Conservation (phyloP, 1,140 invertebrate species). For the Caerostris extrusa region DNA sequence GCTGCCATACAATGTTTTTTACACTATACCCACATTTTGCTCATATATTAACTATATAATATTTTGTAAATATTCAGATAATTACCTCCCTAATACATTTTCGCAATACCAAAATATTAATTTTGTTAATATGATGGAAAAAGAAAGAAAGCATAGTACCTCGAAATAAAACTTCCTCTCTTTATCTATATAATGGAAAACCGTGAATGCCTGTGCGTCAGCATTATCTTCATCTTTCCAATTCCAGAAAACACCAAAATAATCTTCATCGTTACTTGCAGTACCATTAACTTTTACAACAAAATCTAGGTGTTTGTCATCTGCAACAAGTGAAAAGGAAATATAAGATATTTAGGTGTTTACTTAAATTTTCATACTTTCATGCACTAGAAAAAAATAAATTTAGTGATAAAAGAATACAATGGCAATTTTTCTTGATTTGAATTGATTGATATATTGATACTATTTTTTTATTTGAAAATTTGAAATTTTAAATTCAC, state of each 20-base stretch:
- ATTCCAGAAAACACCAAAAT: constrained; percentile 20
- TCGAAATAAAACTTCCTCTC: constrained; percentile 51
- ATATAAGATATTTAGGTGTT: background rate
- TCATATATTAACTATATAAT: too few species aligned
- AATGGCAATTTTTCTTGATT: too few species aligned
- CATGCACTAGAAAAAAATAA: too few species aligned
- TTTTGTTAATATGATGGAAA: background rate
- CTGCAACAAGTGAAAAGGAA: constrained; percentile 14
- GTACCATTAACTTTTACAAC: constrained; percentile 43
- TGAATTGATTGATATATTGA: too few species aligned
- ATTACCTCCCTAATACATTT: too few species aligned
- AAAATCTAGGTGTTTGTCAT: constrained; percentile 51
- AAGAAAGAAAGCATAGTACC: background rate
- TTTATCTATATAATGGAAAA: background rate
- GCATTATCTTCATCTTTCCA: constrained; percentile 52
- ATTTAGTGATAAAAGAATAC: too few species aligned
- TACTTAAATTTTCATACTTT: background rate
- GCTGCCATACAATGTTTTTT: too few species aligned
- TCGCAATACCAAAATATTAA: too few species aligned
- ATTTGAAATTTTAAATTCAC: too few species aligned
- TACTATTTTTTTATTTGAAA: too few species aligned
- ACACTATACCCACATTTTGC: too few species aligned
- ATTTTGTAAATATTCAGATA: too few species aligned
- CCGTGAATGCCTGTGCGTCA: constrained; percentile 24
- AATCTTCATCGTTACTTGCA: constrained; percentile 21